Evolutionary conservation across 2,888 invertebrate genomes (phyloP), one percentile per base, ranked within the genome.

Genomic region (Neria commutata): DNA sequence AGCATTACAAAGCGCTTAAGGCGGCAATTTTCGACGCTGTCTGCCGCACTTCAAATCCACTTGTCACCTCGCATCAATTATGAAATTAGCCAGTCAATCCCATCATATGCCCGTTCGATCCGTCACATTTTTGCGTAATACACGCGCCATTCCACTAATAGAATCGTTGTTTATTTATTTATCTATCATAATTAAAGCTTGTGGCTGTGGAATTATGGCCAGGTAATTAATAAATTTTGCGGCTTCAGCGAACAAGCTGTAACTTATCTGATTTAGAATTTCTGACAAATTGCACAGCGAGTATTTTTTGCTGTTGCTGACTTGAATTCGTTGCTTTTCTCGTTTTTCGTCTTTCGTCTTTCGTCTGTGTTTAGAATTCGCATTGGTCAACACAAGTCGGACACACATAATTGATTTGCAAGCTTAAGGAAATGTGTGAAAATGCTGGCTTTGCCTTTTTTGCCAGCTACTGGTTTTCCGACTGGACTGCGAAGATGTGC

Each of bases 41-140:
- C n/a, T n/a, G n/a, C n/a, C n/a, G n/a, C n/a, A n/a, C n/a, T n/a
- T n/a, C n/a, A n/a, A n/a, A n/a, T n/a, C n/a, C n/a, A n/a, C 65
- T 62, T 71, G 73, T 67, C 73, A 73, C 68, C 54, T 70, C 68
- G 65, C 70, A 67, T 71, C 68, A 73, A 70, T 73, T 73, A 71
- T 73, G 70, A 71, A 72, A 71, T 72, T 68, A 66, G 65, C 62
- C n/a, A n/a, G n/a, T n/a, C n/a, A n/a, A n/a, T n/a, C n/a, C n/a
- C n/a, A n/a, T n/a, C n/a, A n/a, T n/a, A n/a, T n/a, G n/a, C 2
- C 14, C 16, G 5, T 34, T n/a, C 33, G 50, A 46, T 26, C 25
- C 52, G 23, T 45, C 61, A 60, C 58, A 61, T 59, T 58, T 69
- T 70, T 70, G 70, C 70, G 70, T 69, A 70, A 68, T 64, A 62